Percentiles rank a stretch among this genome's conserved stretches.
phyloP scores from a whole-genome alignment of 2,888 invertebrate species.

The Trachelus troglodyta region DNA sequence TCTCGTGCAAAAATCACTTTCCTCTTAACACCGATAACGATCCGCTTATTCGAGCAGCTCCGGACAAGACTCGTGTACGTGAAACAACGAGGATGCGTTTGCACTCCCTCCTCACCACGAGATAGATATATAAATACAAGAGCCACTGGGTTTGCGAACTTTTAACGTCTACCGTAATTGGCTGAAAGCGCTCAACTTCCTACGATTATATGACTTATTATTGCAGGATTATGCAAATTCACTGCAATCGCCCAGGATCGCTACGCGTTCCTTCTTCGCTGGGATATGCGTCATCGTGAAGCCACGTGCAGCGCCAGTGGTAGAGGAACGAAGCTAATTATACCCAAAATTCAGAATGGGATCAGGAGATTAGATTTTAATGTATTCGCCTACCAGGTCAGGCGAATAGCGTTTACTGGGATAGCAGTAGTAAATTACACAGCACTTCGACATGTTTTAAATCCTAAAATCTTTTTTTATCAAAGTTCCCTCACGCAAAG shows the following conservation, averaged over 20 bases:
- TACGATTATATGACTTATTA: constrained; percentile 42
- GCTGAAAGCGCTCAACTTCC: constrained; percentile 39
- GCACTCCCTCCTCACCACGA: neutral
- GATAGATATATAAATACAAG: neutral
- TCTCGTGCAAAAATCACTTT: constrained; percentile 30
- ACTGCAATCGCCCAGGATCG: neutral
- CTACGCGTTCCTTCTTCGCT: neutral
- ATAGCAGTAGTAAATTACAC: neutral
- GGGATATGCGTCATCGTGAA: neutral
- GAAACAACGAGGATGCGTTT: neutral
- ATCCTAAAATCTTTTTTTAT: neutral
- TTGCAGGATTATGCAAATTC: constrained; percentile 41
- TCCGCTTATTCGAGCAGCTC: neutral
- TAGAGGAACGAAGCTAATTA: neutral
- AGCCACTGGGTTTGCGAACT: constrained; percentile 2
- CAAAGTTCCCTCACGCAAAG: too few species aligned
- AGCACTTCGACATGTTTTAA: neutral
- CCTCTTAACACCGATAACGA: constrained; percentile 21
- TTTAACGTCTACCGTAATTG: constrained; percentile 41
- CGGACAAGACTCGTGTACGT: neutral
- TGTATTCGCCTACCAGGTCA: neutral
- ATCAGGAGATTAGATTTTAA: neutral
- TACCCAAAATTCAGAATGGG: neutral
- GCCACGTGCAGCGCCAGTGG: neutral
- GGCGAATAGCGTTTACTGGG: neutral